Evolutionary conservation across 2,888 invertebrate genomes (phyloP).

Genomic region (Boloria selene): DNA sequence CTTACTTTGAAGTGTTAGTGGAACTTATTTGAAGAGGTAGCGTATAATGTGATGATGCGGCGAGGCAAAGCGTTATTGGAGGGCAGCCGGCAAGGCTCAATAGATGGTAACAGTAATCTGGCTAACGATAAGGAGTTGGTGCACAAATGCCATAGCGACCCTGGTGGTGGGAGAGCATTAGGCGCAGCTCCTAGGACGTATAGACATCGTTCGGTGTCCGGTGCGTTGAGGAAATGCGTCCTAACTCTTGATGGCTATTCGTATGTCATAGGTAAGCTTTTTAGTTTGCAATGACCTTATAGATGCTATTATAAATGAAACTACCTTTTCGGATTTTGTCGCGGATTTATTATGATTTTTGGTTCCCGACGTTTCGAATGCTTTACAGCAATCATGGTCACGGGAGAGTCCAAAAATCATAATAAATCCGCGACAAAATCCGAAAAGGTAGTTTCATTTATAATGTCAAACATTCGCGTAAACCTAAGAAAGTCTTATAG

Average conservation of each 20-base stretch:
- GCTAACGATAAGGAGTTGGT: constrained; percentile 83
- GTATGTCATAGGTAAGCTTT: constrained; percentile 91
- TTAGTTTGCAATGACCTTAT: not conserved
- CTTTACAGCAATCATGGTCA: too few species aligned
- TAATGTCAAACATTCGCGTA: too few species aligned
- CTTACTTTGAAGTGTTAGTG: constrained; percentile 3
- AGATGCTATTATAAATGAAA: too few species aligned
- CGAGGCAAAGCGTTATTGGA: constrained; percentile 75
- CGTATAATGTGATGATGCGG: constrained; percentile 77
- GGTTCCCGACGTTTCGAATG: too few species aligned
- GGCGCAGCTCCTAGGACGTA: constrained; percentile 65
- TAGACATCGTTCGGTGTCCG: constrained; percentile 75
- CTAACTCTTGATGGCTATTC: constrained; percentile 93
- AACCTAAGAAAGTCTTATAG: too few species aligned
- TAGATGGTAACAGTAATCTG: constrained; percentile 68
- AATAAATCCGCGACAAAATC: too few species aligned
- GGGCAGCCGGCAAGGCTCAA: constrained; percentile 75
- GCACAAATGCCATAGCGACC: constrained; percentile 86
- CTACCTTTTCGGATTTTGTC: too few species aligned
- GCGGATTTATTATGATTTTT: too few species aligned
- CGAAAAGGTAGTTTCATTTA: too few species aligned
- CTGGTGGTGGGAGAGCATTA: constrained; percentile 79
- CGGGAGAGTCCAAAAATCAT: too few species aligned
- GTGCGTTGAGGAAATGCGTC: constrained; percentile 89
- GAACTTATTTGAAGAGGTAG: constrained; percentile 55